These are phyloP conservation scores for Bagarius yarrelli DNA, from an alignment of 2,113 vertebrate species.

Conservation along the genomic window DNA sequence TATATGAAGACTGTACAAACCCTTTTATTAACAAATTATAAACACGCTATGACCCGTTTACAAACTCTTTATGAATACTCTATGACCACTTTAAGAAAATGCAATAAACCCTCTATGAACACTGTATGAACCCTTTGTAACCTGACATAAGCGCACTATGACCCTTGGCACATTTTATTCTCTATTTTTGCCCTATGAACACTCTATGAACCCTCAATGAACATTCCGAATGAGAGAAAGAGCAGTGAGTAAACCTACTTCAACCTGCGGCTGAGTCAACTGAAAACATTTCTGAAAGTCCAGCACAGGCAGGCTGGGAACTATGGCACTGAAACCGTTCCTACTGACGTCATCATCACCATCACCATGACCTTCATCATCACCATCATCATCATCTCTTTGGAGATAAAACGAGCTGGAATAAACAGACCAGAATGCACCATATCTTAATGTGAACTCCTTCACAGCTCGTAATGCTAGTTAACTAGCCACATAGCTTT, in stretches of 20 bases:
- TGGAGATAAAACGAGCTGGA: neutral
- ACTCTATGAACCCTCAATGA: too few species aligned
- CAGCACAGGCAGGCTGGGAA: conserved; percentile 36
- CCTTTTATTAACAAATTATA: too few species aligned
- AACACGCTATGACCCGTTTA: too few species aligned
- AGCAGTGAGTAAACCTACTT: conserved; percentile 27
- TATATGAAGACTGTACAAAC: too few species aligned
- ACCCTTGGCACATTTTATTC: too few species aligned
- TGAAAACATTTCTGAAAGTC: conserved; percentile 53
- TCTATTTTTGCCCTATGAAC: too few species aligned
- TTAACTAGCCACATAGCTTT: neutral
- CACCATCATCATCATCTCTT: neutral
- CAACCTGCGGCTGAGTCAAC: conserved; percentile 47
- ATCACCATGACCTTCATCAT: neutral
- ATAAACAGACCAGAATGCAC: neutral
- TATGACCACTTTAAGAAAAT: too few species aligned
- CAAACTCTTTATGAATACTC: too few species aligned
- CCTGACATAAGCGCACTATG: too few species aligned
- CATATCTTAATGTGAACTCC: neutral
- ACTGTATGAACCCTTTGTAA: too few species aligned
- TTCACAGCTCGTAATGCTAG: neutral
- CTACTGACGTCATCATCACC: conserved; percentile 3
- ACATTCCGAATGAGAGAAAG: neutral
- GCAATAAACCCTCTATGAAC: too few species aligned
- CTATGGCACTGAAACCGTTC: conserved; percentile 28